phyloP scores from a whole-genome alignment of 2,797 vertebrate genomes.

The Sebastes minor region DNA sequence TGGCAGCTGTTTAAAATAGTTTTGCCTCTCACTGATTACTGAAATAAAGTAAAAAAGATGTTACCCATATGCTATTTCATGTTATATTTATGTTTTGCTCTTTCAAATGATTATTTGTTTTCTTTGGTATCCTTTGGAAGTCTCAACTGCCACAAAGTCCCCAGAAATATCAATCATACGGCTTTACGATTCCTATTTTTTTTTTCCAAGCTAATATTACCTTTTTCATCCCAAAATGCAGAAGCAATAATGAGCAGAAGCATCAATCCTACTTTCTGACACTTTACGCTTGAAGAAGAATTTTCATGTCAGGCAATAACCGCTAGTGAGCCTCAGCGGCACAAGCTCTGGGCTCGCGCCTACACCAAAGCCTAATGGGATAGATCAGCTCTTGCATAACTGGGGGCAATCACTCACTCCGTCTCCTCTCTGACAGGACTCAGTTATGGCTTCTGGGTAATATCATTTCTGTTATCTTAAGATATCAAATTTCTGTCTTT shows the following conservation, averaged over 20 bases:
- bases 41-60: constrained; percentile 1
- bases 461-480: constrained; percentile 86
- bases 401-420: constrained; percentile 83
- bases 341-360: constrained; percentile 67
- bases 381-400: constrained; percentile 84
- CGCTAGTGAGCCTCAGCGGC: constrained; percentile 66
- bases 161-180: constrained; percentile 58
- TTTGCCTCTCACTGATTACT: not conserved
- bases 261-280: constrained; percentile 85
- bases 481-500: constrained; percentile 85
- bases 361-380: constrained; percentile 81
- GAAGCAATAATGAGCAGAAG: constrained; percentile 77
- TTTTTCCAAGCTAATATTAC: constrained; percentile 64
- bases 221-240: constrained; percentile 80
- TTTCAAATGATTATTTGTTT: constrained; percentile 22
- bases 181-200: constrained; percentile 55
- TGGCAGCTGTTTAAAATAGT: not conserved
- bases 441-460: constrained; percentile 84
- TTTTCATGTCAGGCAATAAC: constrained; percentile 81
- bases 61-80: not conserved
- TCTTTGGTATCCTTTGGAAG: constrained; percentile 27
- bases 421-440: constrained; percentile 84
- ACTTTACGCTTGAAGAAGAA: constrained; percentile 78
- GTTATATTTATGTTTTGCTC: not conserved
- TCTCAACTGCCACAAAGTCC: constrained; percentile 48